Base-by-base conservation (phyloP, 2,113 vertebrate species). In the Oncorhynchus clarkii region DNA sequence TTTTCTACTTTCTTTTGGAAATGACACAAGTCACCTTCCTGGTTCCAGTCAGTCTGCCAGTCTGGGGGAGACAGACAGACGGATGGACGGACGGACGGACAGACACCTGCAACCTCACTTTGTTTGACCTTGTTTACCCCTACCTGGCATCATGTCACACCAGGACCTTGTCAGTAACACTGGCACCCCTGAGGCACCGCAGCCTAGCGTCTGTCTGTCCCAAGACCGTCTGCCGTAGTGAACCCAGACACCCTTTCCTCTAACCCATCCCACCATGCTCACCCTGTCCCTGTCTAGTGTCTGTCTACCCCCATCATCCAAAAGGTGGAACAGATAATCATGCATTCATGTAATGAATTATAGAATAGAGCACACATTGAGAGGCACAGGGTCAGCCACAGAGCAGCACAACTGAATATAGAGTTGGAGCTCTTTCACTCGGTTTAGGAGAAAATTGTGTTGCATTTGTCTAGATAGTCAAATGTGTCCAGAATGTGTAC, bases 111-210 rank as follows among this genome's bases (percentile, higher is more conserved):
- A 71, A 82, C 80, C 78, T 73, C 34, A 77, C 86, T 83, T 84
- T 80, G 71, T 67, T 77, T 92, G 90, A 93, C 92, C 91, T 91
- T 92, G 87, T 90, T 90, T 91, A 83, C 82, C 77, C 57, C 78
- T 74, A 82, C 75, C 6, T 22, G 16, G 39, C 82, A 79, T 82
- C 76, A 82, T 84, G 84, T 86, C 76, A 81, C 83, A 87, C 85
- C 86, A 74, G 87, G 89, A 87, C 88, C 84, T 88, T 87, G 84
- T 87, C 84, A 87, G 88, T 82, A 76, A 72, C 85, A 84, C 74
- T 62, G 59, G 82, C 86, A 77, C 13, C 80, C 81, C 87, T 75
- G 49, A 78, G 86, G 82, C 73, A 80, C 59, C 74, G 80, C 84
- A 3, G 77, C 78, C 70, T 49, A 67, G 9, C 71, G 75, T 78